Evolutionary conservation across 92 coral and sea anemone species (phyloP), one percentile per base, ranked within the genome.

Genomic region (Phenganax marumi): DNA sequence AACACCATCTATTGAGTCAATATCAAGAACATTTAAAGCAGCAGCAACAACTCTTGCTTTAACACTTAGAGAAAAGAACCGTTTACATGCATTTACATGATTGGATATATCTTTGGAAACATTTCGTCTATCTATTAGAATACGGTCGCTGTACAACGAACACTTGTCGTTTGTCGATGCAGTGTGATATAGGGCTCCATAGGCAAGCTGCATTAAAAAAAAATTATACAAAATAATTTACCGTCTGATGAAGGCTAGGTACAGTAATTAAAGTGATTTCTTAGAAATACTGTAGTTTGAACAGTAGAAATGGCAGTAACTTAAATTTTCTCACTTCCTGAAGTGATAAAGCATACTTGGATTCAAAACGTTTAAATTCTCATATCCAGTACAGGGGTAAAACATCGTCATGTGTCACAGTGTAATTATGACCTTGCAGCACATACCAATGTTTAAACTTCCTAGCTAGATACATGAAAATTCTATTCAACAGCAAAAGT

Each of bases 101-200:
- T 82, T 68, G 3, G 88, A 4, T 10, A 91, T 91, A 63, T 91
- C 94, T 12, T 86, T 85, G 57, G 86, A 86, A 18, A 91, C 90
- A 75, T 91, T 91, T 11, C 94, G 84, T n/a, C 89, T 69, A 83
- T 89, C 89, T 1, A 89, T 68, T 22, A 91, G 84, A 62, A 86
- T 91, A 74, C 90, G 57, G 76, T 89, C 92, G 52, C 90, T 85
- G 25, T 89, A 91, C 85, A 89, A n/a, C 14, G 92, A 88, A 48
- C 93, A 91, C 71, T 89, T 91, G 85, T 90, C 93, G 76, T 70
- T 86, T 68, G 90, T 86, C 12, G 93, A 90, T 25, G 93, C 56
- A 14, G 73, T 63, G 52, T 73, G 88, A 81, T 78, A 91, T 11
- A 89, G 77, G 43, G 74, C 89, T 18, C 84, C 39, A 69, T 79